Conservation (phyloP, 2,888 invertebrate species). For the Arrhopalites spinosus region DNA sequence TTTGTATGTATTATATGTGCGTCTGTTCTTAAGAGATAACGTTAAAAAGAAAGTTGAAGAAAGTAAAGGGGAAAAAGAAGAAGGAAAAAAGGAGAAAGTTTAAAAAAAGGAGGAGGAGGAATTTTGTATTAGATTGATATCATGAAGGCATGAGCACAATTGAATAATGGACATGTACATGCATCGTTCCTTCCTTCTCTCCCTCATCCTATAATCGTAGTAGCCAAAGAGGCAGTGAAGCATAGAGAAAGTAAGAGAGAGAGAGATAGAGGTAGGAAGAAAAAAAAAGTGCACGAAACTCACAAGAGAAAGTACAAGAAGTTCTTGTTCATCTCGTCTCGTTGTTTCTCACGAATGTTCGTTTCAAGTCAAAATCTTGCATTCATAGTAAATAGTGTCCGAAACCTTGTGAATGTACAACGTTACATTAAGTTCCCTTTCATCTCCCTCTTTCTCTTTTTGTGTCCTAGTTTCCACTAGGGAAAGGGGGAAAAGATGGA, state of each 20-base stretch:
- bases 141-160: slow-evolving; percentile 6
- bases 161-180: slow-evolving; percentile 13
- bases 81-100: slow-evolving; percentile 4
- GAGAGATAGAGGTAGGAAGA: neutral
- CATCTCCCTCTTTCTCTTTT: neutral
- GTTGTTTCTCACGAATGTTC: neutral
- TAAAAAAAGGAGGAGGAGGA: slow-evolving; percentile 19
- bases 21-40: neutral
- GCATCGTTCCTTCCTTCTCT: neutral
- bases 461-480: neutral
- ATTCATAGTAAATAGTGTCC: neutral
- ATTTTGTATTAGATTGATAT: slow-evolving; percentile 17
- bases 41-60: neutral
- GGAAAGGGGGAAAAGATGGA: neutral
- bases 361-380: neutral
- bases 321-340: neutral
- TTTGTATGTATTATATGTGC: neutral
- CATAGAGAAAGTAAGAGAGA: neutral
- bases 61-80: neutral
- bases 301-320: neutral
- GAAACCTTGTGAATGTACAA: neutral
- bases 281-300: neutral
- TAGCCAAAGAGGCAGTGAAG: neutral
- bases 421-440: neutral
- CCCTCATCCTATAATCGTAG: neutral